These are phyloP conservation scores for Emydocephalus ijimae DNA, from an alignment of 2,113 vertebrate genomes.

Conservation along the genomic window DNA sequence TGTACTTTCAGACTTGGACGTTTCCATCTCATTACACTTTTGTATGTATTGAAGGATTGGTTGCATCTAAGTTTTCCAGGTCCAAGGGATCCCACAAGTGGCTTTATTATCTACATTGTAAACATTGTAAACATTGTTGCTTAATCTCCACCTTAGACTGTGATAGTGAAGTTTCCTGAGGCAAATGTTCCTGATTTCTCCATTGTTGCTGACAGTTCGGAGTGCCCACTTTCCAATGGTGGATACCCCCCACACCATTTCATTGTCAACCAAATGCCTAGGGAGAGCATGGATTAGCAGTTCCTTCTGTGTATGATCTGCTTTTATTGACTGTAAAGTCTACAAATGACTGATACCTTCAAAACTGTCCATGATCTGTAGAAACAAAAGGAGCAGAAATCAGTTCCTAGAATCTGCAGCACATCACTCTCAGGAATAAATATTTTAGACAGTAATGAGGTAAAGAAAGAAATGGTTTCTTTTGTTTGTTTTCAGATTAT, in stretches of 20 bases:
- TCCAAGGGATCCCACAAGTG: neutral
- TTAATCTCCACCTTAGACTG: neutral
- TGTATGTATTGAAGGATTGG: neutral
- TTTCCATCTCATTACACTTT: neutral
- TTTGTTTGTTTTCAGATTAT: neutral
- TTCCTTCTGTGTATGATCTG: neutral
- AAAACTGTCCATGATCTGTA: neutral
- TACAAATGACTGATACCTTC: neutral
- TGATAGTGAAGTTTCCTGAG: neutral
- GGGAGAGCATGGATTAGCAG: neutral
- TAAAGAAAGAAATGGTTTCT: neutral
- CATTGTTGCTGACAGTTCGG: neutral
- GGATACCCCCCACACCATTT: neutral
- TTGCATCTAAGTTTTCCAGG: neutral
- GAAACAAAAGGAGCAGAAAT: neutral
- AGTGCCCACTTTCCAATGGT: neutral
- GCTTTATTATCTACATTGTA: neutral
- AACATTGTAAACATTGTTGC: neutral
- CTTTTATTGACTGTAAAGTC: neutral
- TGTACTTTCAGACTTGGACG: too few species aligned
- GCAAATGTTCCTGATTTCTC: neutral
- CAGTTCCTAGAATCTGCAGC: neutral
- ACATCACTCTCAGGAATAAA: neutral
- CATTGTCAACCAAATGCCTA: neutral
- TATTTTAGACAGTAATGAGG: neutral